phyloP scores from a whole-genome alignment of 2,113 vertebrate genomes.

The Cricetomys ansorgei region DNA sequence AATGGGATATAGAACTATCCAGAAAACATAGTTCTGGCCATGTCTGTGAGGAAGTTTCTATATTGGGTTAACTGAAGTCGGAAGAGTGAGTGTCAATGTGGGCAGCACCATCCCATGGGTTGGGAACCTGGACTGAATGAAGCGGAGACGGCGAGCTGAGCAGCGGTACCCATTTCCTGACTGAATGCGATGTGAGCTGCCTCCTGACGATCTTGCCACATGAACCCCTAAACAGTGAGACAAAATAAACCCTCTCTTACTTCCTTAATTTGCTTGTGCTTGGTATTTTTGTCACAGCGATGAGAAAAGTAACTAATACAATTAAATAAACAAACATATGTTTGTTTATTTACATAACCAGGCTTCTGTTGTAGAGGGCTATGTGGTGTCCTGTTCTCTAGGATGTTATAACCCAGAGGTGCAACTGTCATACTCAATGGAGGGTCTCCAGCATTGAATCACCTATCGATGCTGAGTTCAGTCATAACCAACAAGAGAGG shows the following conservation, averaged over 20 bases:
- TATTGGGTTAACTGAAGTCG: background rate
- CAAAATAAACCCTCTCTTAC: too few species aligned
- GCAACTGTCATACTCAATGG: background rate
- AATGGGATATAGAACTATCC: background rate
- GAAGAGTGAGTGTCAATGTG: background rate
- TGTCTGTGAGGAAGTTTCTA: background rate
- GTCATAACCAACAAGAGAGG: background rate
- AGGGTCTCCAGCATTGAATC: background rate
- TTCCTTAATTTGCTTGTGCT: background rate
- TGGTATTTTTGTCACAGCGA: background rate
- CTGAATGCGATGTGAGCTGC: background rate
- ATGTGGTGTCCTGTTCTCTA: background rate
- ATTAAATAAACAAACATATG: too few species aligned
- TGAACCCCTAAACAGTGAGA: background rate
- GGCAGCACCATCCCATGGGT: background rate
- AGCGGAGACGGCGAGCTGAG: too few species aligned
- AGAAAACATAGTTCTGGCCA: background rate
- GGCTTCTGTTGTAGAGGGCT: background rate
- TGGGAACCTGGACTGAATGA: background rate
- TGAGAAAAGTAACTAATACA: background rate
- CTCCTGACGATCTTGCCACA: background rate
- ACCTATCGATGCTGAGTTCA: fast-evolving
- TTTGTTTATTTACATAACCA: background rate
- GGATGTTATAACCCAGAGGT: background rate
- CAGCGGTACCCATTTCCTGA: background rate